A percentile compares a stretch with the other conserved stretches of the same genome.
Conservation (phyloP, 92 coral and sea anemone species). For the Palythoa caribaeorum region DNA sequence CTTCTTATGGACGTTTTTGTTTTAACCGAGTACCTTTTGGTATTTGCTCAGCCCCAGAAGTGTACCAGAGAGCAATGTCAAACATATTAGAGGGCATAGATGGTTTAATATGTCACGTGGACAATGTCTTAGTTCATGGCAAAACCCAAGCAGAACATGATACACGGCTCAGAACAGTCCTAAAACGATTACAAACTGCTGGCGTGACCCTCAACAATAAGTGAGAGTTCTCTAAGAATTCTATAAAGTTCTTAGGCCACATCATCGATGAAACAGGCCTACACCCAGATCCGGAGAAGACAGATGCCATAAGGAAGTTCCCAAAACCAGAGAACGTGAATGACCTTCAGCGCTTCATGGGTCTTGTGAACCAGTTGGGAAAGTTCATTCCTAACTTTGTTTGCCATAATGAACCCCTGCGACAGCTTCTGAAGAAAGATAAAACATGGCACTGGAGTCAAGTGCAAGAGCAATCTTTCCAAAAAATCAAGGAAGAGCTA, state of each 20-base stretch:
- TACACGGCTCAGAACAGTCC: constrained; percentile 3
- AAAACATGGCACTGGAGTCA: not conserved
- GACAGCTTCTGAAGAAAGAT: constrained; percentile 8
- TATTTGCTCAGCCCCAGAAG: not conserved
- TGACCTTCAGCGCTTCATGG: not conserved
- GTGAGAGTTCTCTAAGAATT: not conserved
- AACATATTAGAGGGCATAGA: constrained; percentile 17
- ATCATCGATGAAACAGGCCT: not conserved
- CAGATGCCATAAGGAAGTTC: constrained; percentile 4
- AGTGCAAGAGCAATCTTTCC: not conserved
- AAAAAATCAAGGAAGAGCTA: not conserved
- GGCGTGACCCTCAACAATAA: not conserved
- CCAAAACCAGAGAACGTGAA: constrained; percentile 3
- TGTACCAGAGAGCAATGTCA: constrained; percentile 24
- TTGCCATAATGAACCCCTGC: not conserved
- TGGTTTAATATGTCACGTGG: constrained; percentile 8
- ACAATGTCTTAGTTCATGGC: constrained; percentile 1
- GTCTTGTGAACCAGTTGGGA: not conserved
- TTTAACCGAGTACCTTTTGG: not conserved
- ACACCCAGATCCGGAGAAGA: not conserved
- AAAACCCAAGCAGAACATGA: constrained; percentile 5
- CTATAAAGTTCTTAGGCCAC: not conserved
- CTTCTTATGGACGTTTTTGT: constrained; percentile 13
- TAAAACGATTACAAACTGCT: not conserved
- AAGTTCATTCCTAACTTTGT: not conserved